phyloP scores from a whole-genome alignment of 2,113 vertebrate species.

The Sisor rabdophorus region DNA sequence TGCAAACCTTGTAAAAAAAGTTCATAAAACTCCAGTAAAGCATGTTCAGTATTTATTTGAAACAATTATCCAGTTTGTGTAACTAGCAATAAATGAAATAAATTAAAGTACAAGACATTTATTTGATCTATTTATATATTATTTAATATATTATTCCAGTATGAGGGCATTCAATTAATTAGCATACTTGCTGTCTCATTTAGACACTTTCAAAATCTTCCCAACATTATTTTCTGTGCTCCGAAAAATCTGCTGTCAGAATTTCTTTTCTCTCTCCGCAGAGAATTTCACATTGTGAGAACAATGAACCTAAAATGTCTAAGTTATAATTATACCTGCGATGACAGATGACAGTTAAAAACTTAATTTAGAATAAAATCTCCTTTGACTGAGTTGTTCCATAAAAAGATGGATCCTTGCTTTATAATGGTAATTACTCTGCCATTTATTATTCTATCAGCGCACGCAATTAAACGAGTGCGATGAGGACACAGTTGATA shows the following conservation, averaged over 20 bases:
- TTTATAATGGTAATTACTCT: conserved; percentile 99
- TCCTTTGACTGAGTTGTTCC: conserved; percentile 99
- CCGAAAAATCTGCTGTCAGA: conserved; percentile 67
- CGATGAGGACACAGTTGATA: conserved; percentile 98
- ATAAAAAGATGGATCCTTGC: conserved; percentile 99
- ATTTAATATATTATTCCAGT: conserved; percentile 64
- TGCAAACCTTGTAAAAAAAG: background rate
- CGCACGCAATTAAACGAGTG: conserved; percentile 99
- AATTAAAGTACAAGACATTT: conserved; percentile 63
- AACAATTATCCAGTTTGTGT: conserved; percentile 40
- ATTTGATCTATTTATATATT: background rate
- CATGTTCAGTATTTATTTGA: conserved; percentile 14
- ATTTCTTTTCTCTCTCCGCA: conserved; percentile 67
- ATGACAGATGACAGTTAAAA: conserved; percentile 99
- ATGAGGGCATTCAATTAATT: conserved; percentile 70
- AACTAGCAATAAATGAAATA: conserved; percentile 61
- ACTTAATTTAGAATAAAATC: conserved; percentile 99
- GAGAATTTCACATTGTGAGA: conserved; percentile 75
- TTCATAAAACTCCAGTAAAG: background rate
- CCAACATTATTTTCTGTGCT: conserved; percentile 59
- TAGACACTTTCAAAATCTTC: conserved; percentile 71
- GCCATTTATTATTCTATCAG: conserved; percentile 99
- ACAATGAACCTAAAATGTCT: conserved; percentile 95
- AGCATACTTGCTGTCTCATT: conserved; percentile 68
- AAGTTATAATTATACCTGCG: conserved; percentile 99